Percentiles rank a stretch among this genome's conserved stretches.
These are phyloP conservation scores for Lontra canadensis DNA, from an alignment of 2,113 vertebrate species.

Conservation along the genomic window DNA sequence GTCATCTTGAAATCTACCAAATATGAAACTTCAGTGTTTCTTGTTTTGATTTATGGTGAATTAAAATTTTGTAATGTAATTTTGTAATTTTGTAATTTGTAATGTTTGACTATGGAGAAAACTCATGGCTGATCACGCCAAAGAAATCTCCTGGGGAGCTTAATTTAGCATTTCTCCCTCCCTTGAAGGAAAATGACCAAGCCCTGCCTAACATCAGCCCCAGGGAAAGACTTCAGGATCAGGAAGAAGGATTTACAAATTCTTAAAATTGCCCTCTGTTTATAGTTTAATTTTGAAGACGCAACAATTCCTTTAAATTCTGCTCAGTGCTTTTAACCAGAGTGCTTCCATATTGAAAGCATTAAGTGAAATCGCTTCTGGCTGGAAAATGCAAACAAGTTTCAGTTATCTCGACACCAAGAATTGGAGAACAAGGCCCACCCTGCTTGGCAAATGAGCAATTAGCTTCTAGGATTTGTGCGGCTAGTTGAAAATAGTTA, in stretches of 20 bases:
- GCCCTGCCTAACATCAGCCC: constrained; percentile 51
- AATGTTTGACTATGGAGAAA: neutral
- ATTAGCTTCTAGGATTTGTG: constrained; percentile 22
- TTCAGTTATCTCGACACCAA: constrained; percentile 42
- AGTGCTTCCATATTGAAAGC: constrained; percentile 69
- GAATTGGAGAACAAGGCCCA: constrained; percentile 34
- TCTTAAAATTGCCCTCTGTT: constrained; percentile 57
- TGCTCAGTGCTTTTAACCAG: constrained; percentile 38
- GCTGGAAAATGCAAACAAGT: constrained; percentile 51
- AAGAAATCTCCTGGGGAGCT: neutral
- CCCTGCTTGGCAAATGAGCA: neutral
- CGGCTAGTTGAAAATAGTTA: neutral
- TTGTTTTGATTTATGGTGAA: neutral
- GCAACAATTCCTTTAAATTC: constrained; percentile 46
- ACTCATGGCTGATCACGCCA: neutral
- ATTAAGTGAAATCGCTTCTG: constrained; percentile 54
- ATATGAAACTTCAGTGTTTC: neutral
- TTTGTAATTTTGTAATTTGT: neutral
- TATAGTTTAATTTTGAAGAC: constrained; percentile 53
- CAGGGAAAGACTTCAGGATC: constrained; percentile 47
- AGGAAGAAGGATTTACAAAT: constrained; percentile 57
- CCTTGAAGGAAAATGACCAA: constrained; percentile 41
- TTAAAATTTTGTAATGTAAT: no score
- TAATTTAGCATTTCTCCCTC: constrained; percentile 2
- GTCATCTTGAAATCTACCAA: neutral